Evolutionary conservation across 2,888 invertebrate genomes (phyloP), one percentile per base, ranked within the genome.

Genomic region (Cryptus viduatorius): DNA sequence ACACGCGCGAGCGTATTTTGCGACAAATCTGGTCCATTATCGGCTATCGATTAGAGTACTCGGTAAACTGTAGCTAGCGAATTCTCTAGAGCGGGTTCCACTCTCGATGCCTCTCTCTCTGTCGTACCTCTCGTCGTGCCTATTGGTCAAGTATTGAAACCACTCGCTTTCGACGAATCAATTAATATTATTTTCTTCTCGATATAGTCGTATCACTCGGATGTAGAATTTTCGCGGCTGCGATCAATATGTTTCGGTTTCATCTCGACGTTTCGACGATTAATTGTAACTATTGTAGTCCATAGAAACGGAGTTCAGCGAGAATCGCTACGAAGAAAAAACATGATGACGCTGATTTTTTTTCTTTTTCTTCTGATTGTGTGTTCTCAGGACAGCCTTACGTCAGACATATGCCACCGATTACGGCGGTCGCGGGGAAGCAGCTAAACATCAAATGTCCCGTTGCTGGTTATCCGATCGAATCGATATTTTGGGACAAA

Each of bases 381-480:
- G 37, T 79, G 65, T 83, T 88, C 88, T 68, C 85, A 95, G 95
- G 94, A 71, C 87, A 92, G 86, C 94, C 94, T 78, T 93, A 92
- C 87, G 93, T 94, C 79, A 91, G 94, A 78, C 90, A 92, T 79
- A 94, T 94, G 94, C 92, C 94, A 56, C 88, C 91, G 76, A 92
- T 94, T 85, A 92, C 94, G 72, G 94, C 94, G 61, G 93, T 94
- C 24, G 94, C 94, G n/a, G 94, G 94, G 61, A 94, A 94, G 86
- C 94, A 93, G 79, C 90, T 95, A 53, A 91, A 93, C 44, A 93
- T 95, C 80, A 94, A 94, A 87, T 95, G 95, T 89, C 95, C 95
- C 79, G 95, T 95, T 16, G 94, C 95, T 50, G 95, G 95, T 44
- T 95, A 94, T 90, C 95, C 95, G 19, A 94, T 95, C 65, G 93